Evolutionary conservation across 2,797 vertebrate genomes (phyloP).

Genomic region (Merluccius polli): DNA sequence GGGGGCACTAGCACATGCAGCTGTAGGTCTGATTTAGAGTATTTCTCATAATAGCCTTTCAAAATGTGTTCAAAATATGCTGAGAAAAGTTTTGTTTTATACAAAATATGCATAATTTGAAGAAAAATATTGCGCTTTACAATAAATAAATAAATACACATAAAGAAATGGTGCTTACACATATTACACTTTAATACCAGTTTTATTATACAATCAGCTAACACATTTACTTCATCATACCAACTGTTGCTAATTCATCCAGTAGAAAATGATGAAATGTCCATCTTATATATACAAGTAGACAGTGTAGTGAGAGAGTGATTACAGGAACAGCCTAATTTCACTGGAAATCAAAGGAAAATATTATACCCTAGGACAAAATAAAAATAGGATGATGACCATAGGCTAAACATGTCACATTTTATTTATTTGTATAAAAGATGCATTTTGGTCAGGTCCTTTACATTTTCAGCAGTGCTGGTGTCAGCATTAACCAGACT

Average conservation of each 20-base stretch:
- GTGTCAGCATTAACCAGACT: conserved; percentile 56
- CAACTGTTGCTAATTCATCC: background rate
- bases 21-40: conserved; percentile 3
- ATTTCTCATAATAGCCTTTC: background rate
- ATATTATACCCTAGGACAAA: background rate
- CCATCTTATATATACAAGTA: background rate
- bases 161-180: background rate
- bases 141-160: background rate
- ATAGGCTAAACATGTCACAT: conserved; percentile 15
- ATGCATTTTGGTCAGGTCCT: conserved; percentile 30
- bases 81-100: background rate
- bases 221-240: background rate
- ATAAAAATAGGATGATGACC: background rate
- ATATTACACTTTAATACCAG: background rate
- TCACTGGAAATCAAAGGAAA: background rate
- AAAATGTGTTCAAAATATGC: background rate
- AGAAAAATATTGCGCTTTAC: background rate
- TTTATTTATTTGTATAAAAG: conserved; percentile 25
- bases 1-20: conserved; percentile 11
- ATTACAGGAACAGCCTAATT: background rate
- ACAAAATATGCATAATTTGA: too few species aligned
- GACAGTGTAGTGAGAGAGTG: too few species aligned
- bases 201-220: background rate
- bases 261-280: background rate
- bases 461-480: conserved; percentile 42